Evolutionary conservation across 1,140 invertebrate species (phyloP), one percentile per base, ranked within the genome.

Genomic region (Drosophila lacteicornis): DNA sequence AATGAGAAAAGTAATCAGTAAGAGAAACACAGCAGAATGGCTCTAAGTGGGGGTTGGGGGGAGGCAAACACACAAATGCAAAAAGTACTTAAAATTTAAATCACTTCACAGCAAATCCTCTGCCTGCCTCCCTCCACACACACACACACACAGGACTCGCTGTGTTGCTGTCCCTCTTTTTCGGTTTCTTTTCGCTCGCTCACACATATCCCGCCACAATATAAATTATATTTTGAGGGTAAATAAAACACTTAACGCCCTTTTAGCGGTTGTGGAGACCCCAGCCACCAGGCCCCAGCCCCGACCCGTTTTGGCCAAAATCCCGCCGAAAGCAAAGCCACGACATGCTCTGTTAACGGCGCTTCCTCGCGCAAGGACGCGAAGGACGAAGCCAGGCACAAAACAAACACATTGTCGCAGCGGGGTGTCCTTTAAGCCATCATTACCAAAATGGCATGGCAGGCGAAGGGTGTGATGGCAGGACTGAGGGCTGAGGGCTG

Each of bases 191-290:
- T 33, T 33, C 55, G 12, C 42, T 12, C 43, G 27, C 62, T 42
- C 71, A 66, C 60, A 75, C 75, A 57, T 55, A 75, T 45, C 50
- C 62, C 80, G 77, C 77, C 75, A 81, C 71, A 74, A 88, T 88
- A 88, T 90, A 90, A 90, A 90, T 90, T 90, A 90, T 90, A 90
- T 90, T 90, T 84, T 70, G 81, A 85, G 85, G 85, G 85, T 90
- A 90, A 90, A 90, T 90, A 90, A 90, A 90, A 90, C 85, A 90
- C 85, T 90, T 90, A 90, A 90, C 85, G 85, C 85, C 85, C 85
- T 90, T 90, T 90, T 90, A 90, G 85, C 85, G 85, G 85, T 85
- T 90, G 75, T 56, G 53, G 36, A 90, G 33, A 69, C 76, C 85
- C 63, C 77, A 36, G n/a, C 38, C 42, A 25, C 22, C 22, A 25